Base-by-base conservation (phyloP, 2,113 vertebrate species). In the Epinephelus fuscoguttatus region DNA sequence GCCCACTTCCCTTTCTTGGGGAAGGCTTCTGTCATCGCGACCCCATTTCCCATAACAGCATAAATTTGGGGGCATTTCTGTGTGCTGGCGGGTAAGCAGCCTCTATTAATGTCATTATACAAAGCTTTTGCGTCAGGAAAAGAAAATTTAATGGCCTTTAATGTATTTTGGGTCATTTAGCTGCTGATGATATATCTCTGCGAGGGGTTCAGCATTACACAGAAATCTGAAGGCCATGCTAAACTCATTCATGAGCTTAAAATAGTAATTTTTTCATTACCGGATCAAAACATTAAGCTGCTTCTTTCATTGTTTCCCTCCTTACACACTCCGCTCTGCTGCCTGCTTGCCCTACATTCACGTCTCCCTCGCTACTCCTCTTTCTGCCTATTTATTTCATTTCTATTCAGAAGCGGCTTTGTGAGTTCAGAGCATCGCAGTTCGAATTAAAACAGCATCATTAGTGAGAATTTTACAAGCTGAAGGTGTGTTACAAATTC, bases 1-100 rank as follows among this genome's bases (percentile, higher is more conserved):
- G 12, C 82, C 63, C 59, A 68, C 79, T 92, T 91, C 82, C 70
- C 77, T 73, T 81, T 63, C 57, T 83, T 18, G 19, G 66, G 69
- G 75, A 91, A 53, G 61, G 57, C 14, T 49, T 80, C 67, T 79
- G 77, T 82, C 78, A 82, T 88, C 74, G 57, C 18, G 56, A 84
- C 18, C 23, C 4, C n/a, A 23, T 78, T 89, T 81, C 61, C 73
- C 42, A 50, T 49, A 78, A 61, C 45, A 2, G 17, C 57, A 70
- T 75, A 63, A 50, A 73, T 88, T 79, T 74, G 14, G 57, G 59
- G 13, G 55, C 33, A 47, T 76, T 82, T 83, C 40, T 76, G 52
- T 66, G 63, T 5, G 37, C 70, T 56, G 67, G 57, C 10, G 25
- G 47, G 11, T n/a, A 21, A 71, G 19, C 55, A 33, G 27, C 73